Conservation (phyloP, 2,113 vertebrate genomes). For the Pogonocichla stellata region DNA sequence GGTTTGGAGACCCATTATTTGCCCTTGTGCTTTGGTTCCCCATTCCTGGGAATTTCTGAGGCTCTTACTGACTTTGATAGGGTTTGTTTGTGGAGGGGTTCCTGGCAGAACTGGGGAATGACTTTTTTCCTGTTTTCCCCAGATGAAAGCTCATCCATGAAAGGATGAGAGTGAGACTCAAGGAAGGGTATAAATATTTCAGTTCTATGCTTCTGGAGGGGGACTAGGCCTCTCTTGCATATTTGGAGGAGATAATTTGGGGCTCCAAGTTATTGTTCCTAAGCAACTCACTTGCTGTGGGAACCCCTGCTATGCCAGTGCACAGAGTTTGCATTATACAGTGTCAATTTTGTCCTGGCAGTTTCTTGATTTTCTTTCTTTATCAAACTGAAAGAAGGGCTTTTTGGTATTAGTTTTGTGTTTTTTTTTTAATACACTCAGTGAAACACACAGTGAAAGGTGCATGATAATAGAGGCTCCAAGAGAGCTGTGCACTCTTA, state of each 20-base stretch:
- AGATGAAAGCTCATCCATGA: background rate
- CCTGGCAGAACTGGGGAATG: background rate
- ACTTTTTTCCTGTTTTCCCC: background rate
- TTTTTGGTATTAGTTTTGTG: background rate
- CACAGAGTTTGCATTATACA: background rate
- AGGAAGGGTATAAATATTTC: background rate
- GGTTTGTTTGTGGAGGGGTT: background rate
- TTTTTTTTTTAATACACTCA: background rate
- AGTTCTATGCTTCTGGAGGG: background rate
- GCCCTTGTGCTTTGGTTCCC: background rate
- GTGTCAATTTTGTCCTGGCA: conserved; percentile 8
- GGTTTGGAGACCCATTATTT: background rate
- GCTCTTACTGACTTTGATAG: background rate
- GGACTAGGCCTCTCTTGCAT: background rate
- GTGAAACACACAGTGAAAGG: background rate
- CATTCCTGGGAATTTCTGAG: background rate
- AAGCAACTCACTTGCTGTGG: conserved; percentile 21
- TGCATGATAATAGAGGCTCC: background rate
- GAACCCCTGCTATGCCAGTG: background rate
- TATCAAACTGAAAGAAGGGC: background rate
- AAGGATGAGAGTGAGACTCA: background rate
- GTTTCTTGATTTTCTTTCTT: conserved; percentile 33
- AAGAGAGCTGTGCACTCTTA: background rate
- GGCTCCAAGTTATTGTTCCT: conserved; percentile 13
- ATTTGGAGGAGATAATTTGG: background rate